Percentiles rank a stretch among this genome's conserved stretches.
phyloP scores from a whole-genome alignment of 2,797 vertebrate species.

The Spinus pinus region DNA sequence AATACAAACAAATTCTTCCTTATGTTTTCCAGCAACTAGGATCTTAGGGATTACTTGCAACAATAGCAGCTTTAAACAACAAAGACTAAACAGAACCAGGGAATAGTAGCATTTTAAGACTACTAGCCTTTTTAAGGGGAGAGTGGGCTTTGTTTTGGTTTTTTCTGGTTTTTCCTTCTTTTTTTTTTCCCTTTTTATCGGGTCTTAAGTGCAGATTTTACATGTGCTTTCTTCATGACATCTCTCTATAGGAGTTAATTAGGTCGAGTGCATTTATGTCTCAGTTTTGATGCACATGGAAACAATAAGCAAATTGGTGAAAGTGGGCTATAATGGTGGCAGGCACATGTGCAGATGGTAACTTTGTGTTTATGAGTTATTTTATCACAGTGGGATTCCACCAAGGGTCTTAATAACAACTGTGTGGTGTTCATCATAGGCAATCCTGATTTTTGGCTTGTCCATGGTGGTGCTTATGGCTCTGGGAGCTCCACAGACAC shows the following conservation, averaged over 20 bases:
- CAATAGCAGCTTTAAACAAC: slow-evolving; percentile 1
- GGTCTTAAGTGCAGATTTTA: not conserved
- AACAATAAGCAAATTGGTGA: not conserved
- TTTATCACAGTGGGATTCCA: not conserved
- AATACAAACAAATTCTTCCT: slow-evolving; percentile 25
- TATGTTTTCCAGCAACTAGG: slow-evolving; percentile 7
- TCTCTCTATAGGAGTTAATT: not conserved
- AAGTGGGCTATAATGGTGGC: not conserved
- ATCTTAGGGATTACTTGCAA: not conserved
- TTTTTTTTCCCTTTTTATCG: not conserved
- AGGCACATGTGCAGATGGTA: not conserved
- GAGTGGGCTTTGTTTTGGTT: not conserved
- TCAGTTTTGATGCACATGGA: not conserved
- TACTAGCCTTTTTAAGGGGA: not conserved
- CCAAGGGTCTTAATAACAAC: not conserved
- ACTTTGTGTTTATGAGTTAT: not conserved
- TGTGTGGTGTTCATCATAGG: not conserved
- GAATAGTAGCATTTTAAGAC: not conserved
- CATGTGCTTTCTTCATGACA: not conserved
- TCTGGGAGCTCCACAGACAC: not conserved
- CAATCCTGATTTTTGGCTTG: not conserved
- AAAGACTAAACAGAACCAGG: not conserved
- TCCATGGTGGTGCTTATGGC: not conserved
- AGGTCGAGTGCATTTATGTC: not conserved
- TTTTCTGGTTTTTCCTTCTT: not conserved